Evolutionary conservation across 2,113 vertebrate genomes (phyloP).

Genomic region (Callithrix jacchus): DNA sequence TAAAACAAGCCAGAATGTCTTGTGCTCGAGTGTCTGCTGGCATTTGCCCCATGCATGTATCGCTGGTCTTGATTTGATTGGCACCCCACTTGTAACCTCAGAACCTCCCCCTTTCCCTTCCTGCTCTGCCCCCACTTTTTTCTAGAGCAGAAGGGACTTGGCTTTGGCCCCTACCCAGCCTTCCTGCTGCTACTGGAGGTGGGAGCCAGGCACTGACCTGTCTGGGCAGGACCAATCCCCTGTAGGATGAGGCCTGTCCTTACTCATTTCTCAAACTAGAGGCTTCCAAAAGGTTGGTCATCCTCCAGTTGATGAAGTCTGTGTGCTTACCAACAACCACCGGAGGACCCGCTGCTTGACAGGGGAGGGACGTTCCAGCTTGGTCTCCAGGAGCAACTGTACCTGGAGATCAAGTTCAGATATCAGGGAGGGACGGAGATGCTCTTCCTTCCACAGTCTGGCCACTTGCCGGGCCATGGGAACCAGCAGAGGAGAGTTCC

Average conservation of each 20-base stretch:
- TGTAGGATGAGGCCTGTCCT: neutral
- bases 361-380: rapidly evolving
- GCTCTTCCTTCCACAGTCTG: neutral
- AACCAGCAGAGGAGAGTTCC: neutral
- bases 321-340: neutral
- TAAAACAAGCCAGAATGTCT: constrained; percentile 70
- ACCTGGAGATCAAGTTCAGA: neutral
- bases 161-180: neutral
- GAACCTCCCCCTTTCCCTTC: neutral
- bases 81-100: neutral
- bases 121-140: neutral
- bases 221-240: neutral
- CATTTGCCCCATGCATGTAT: neutral
- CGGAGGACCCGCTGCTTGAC: neutral
- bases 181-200: neutral
- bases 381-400: neutral
- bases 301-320: neutral
- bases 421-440: neutral
- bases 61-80: neutral
- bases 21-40: neutral
- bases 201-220: neutral
- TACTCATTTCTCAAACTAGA: neutral
- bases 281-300: neutral
- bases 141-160: neutral
- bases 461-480: neutral